Evolutionary conservation across 2,888 invertebrate species (phyloP), one percentile per base, ranked within the genome.

Genomic region (Agriopis leucophaearia): DNA sequence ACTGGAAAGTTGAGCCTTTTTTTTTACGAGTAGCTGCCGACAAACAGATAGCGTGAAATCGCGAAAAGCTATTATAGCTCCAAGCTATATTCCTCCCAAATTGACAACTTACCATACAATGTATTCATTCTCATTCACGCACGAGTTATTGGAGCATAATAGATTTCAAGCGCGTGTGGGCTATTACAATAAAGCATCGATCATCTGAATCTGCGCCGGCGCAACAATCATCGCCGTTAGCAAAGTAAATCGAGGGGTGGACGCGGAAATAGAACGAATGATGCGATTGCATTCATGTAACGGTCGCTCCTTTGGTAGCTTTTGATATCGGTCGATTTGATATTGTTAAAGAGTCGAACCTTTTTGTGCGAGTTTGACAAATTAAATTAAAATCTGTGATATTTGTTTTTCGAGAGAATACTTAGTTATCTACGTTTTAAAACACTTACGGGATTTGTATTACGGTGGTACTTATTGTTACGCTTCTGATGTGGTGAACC

Each of bases 181-280:
- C 88, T 77, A 82, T 85, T 82, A 85, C 85, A 87, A 88, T 86
- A 87, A 84, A 84, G 78, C 86, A 85, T 88, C 81, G 81, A 87
- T 87, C 85, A 84, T 84, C 74, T 72, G 73, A 74, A 76, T 81
- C 79, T 69, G 64, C 67, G 79, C 82, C 66, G 73, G 81, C 79
- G 79, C 62, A 78, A 82, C 85, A 82, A 85, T 86, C 84, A 81
- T 83, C 83, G 87, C 90, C 88, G 84, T 88, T 88, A 89, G 88
- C 89, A 82, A 85, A 87, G 85, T 84, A 87, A 88, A 88, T 88
- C 85, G 85, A 86, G 83, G 84, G 89, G 89, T 83, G 88, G 88
- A 86, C 81, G 82, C 87, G 89, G 89, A 91, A 90, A 86, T 78
- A 77, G 81, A 83, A 60, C 69, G 52, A 64, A 62, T 58, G 62